Base-by-base conservation (phyloP, 2,797 vertebrate genomes). In the Linurgus olivaceus region DNA sequence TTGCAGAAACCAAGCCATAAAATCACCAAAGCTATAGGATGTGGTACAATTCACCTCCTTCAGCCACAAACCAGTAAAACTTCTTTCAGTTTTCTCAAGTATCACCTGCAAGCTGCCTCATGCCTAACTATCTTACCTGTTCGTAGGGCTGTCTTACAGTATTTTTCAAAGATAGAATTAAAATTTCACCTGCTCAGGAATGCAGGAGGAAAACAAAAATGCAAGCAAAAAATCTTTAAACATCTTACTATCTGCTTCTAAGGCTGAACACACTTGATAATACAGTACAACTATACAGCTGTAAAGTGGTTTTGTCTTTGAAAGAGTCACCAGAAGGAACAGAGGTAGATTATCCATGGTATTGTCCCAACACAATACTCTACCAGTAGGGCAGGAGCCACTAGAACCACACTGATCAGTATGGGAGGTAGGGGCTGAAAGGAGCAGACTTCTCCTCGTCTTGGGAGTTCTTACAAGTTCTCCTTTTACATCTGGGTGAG, bases 11-110 rank as follows among this genome's bases (percentile, higher is more conserved):
- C 0, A 3, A 55, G 21, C 45, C 8, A 31, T 9, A 31, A 61
- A 90, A 66, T 19, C 29, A 78, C 8, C 68, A 55, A 6, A 40
- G 13, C 42, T 70, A 33, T 0, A 63, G 31, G 9, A 83, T 37
- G 18, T 25, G 47, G 17, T 25, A 63, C 17, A 62, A 48, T 82
- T 78, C 21, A 48, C 33, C 38, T 87, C 63, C 44, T 77, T 57
- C 65, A n/a, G 50, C 33, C 52, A 67, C 0, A 0, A 38, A 71
- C 26, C 29, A 76, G 23, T 20, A 55, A 20, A 45, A 40, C 9
- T 75, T 50, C 15, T 42, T 92, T 67, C 68, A 61, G 44, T 76
- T 59, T 76, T 48, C 55, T 75, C 7, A n/a, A 83, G n/a, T 17
- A 48, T 11, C 44, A 51, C 6, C n/a, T 45, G 59, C 17, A 81